Base-by-base conservation (phyloP, 2,888 invertebrate genomes). In the Amaurobius ferox region DNA sequence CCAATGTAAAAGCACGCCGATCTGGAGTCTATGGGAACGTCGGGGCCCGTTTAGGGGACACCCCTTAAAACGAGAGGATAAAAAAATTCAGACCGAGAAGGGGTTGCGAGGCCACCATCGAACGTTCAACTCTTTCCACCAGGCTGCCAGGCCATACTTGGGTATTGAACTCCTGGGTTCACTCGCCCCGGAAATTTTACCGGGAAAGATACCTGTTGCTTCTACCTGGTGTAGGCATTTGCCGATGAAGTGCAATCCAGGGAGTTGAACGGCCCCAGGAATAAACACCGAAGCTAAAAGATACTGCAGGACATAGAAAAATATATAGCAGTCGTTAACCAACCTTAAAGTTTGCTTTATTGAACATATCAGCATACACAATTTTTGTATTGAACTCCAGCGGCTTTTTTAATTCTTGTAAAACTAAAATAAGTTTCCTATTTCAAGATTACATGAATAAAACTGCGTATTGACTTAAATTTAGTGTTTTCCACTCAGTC, bases 61-160 rank as follows among this genome's bases (percentile, higher is more conserved):
- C 29, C 26, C 71, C 67, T 44, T 32, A 80, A 23, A 39, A 35
- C 48, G 44, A 74, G 48, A 32, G 44, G 29, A 44, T 55, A 66
- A 80, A 79, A 72, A 67, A 35, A 32, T 16, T 73, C n/a, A 44
- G 44, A 44, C 44, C 44, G 11, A 44, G 44, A 44, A 44, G 44
- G 44, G 44, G 32, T 74, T 74, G 68, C 28, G 68, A 81, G 83
- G 83, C 76, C 30, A 77, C 66, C 70, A 29, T 48, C 62, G 83
- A 70, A 44, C 83, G 32, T 83, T 83, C 83, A 83, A 70, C 83
- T 76, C 83, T 77, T 83, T 83, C 66, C 62, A 68, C 29, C 35
- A 28, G 28, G n/a, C n/a, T 29, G 11, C 28, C 13, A 16, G 28
- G 11, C 16, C 40, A 61, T 40, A 19, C 40, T 77, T 77, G 76